Evolutionary conservation across 2,888 invertebrate genomes (phyloP).

Genomic region (Alviniconcha strummeri): DNA sequence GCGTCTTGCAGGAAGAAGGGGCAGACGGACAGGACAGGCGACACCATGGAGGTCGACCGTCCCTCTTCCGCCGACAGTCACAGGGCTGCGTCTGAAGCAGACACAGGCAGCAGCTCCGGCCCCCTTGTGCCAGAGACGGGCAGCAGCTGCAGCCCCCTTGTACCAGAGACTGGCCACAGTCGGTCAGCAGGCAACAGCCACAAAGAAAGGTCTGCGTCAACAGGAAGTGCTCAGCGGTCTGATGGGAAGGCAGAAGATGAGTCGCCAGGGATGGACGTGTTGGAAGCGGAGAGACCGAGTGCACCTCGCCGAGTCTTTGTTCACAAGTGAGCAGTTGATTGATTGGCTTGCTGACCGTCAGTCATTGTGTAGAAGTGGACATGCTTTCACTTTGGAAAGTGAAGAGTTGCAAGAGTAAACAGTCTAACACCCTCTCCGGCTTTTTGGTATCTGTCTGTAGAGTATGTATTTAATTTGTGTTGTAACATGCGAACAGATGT

Average conservation of each 20-base stretch:
- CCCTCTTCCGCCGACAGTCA: not conserved
- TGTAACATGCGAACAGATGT: no score
- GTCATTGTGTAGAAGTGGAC: no score
- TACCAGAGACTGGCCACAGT: not conserved
- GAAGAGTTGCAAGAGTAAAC: no score
- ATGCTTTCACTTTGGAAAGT: no score
- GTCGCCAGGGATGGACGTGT: slow-evolving; percentile 7
- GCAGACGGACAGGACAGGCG: not conserved
- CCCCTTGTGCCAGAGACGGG: not conserved
- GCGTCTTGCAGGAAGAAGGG: not conserved
- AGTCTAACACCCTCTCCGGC: no score
- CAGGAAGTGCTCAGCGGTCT: not conserved
- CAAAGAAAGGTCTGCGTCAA: not conserved
- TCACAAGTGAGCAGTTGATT: slow-evolving; percentile 44
- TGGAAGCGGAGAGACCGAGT: not conserved
- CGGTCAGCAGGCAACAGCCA: not conserved
- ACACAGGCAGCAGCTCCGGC: not conserved
- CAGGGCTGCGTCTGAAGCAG: not conserved
- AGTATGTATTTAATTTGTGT: no score
- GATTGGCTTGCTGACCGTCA: no score
- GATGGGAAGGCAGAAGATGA: slow-evolving; percentile 22
- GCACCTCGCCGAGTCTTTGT: slow-evolving; percentile 43
- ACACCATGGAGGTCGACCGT: not conserved
- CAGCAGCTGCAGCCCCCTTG: not conserved
- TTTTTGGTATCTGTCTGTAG: no score